phyloP scores from a whole-genome alignment of 1,140 invertebrate genomes.

The Meloidogyne exigua region DNA sequence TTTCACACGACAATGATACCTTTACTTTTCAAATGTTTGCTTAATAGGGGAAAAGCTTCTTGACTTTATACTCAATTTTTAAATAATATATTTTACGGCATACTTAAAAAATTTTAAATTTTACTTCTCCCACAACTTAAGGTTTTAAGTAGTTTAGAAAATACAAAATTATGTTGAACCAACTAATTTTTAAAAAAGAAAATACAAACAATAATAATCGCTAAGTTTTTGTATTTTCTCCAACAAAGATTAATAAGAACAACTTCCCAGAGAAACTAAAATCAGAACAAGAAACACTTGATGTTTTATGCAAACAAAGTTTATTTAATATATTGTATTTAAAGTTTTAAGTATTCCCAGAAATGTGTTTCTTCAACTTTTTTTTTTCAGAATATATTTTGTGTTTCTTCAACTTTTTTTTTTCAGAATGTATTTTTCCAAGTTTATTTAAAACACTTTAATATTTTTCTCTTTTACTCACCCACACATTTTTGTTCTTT shows the following conservation, averaged over 20 bases:
- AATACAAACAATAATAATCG: no score
- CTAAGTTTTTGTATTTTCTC: no score
- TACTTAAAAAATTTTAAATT: background rate
- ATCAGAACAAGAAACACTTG: background rate
- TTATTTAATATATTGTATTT: background rate
- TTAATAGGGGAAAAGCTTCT: background rate
- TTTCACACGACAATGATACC: constrained; percentile 1
- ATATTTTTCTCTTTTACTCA: background rate
- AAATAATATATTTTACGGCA: background rate
- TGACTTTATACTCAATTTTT: background rate
- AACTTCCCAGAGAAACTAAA: background rate
- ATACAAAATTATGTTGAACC: background rate
- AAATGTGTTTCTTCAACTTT: background rate
- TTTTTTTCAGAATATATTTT: background rate
- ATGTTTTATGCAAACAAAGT: constrained; percentile 7
- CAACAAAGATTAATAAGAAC: background rate
- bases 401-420: background rate
- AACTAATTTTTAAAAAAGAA: no score
- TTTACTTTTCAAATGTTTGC: background rate
- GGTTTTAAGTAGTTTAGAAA: background rate
- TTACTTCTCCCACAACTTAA: background rate
- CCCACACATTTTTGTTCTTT: background rate
- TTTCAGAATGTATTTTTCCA: background rate
- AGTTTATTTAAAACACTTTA: background rate
- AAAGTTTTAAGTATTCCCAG: no score